Evolutionary conservation across 2,797 vertebrate species (phyloP).

Genomic region (Periparus ater): DNA sequence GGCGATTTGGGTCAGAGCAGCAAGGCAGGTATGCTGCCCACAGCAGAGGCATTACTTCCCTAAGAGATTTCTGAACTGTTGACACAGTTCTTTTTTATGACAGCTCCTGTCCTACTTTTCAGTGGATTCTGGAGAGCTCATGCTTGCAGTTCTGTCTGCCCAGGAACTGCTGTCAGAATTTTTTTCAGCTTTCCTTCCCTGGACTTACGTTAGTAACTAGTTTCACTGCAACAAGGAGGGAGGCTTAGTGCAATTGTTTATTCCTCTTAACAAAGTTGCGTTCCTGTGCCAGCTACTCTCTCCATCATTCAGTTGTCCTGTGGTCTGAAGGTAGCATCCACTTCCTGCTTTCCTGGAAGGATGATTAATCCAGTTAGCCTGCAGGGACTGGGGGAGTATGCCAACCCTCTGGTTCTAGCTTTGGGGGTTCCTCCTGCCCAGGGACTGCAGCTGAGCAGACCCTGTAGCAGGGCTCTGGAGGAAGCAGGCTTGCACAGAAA

Average conservation of each 20-base stretch:
- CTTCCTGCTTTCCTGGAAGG: constrained; percentile 9
- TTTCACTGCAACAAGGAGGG: neutral
- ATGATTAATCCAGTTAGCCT: neutral
- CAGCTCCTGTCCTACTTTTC: constrained; percentile 53
- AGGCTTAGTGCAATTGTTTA: neutral
- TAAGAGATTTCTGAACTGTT: constrained; percentile 43
- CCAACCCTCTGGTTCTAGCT: neutral
- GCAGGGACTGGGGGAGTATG: neutral
- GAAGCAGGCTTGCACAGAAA: neutral
- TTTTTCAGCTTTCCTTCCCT: neutral
- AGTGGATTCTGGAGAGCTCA: neutral
- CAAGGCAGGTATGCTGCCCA: neutral
- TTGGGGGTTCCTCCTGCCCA: neutral
- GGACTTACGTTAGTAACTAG: neutral
- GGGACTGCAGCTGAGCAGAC: neutral
- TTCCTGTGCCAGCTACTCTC: neutral
- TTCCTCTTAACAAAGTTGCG: neutral
- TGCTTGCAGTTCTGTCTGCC: neutral
- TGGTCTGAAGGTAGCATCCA: neutral
- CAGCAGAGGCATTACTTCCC: neutral
- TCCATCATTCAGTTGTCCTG: neutral
- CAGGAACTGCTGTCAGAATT: neutral
- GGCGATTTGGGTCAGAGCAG: neutral
- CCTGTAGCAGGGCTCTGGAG: neutral
- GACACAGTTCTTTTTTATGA: constrained; percentile 37